These are phyloP conservation scores for Anguilla rostrata DNA, from an alignment of 2,113 vertebrate genomes.

Conservation along the genomic window DNA sequence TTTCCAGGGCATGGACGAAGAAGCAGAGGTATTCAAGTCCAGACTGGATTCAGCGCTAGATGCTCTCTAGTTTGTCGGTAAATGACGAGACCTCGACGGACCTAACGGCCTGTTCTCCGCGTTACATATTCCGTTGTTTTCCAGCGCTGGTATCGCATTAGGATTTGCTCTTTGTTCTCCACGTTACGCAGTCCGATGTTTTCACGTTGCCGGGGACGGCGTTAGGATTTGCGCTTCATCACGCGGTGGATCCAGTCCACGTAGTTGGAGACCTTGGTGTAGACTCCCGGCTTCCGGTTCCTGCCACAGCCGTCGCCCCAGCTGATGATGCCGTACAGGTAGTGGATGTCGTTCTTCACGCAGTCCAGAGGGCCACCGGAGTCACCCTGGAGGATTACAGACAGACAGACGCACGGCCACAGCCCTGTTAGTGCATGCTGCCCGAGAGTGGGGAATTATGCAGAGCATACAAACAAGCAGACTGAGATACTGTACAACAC, in stretches of 20 bases:
- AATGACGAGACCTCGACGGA: too few species aligned
- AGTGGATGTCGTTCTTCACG: slow-evolving; percentile 69
- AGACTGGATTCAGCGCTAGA: too few species aligned
- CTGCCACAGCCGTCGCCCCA: slow-evolving; percentile 89
- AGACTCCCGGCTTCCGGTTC: slow-evolving; percentile 83
- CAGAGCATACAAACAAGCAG: too few species aligned
- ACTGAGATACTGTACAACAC: too few species aligned
- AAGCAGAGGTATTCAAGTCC: too few species aligned
- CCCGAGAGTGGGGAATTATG: too few species aligned
- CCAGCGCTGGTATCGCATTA: neutral
- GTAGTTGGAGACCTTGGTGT: slow-evolving; percentile 85
- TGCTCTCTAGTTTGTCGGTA: too few species aligned
- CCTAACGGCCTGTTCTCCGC: too few species aligned
- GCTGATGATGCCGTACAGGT: slow-evolving; percentile 89
- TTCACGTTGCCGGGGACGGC: neutral
- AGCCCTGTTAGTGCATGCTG: too few species aligned
- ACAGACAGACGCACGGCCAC: slow-evolving; percentile 21
- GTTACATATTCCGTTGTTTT: neutral
- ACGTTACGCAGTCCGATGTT: too few species aligned
- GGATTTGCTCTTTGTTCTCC: too few species aligned
- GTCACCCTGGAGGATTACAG: slow-evolving; percentile 79
- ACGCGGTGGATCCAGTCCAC: slow-evolving; percentile 84
- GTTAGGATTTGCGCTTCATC: slow-evolving; percentile 54
- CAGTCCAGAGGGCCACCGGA: slow-evolving; percentile 90
- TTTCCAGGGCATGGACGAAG: too few species aligned